Base-by-base conservation (phyloP, 2,888 invertebrate genomes). In the Caprella mutica region DNA sequence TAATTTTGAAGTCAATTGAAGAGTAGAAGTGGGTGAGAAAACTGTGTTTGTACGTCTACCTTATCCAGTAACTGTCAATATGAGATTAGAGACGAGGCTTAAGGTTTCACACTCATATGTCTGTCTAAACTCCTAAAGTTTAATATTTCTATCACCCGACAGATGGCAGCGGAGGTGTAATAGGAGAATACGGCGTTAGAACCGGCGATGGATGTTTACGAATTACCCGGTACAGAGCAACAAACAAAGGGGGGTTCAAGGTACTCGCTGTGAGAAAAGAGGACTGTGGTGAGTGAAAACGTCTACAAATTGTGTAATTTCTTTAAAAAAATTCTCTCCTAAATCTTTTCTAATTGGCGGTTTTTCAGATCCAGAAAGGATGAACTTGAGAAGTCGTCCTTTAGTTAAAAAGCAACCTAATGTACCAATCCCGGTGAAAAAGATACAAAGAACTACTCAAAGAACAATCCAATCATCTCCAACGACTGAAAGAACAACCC, bases 131-230 rank as follows among this genome's bases (percentile, higher is more conserved):
- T 35, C 2, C 35, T n/a, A n/a, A 2, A n/a, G 24, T 21, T 40
- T 21, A 39, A 6, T 6, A 39, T 6, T 39, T 3, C 2, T 39
- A 6, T 42, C 27, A 9, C 42, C 12, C 24, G n/a, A n/a, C 61
- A 59, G 59, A 44, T 21, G 52, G 14, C 21, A 55, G 59, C n/a
- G 63, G 63, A 6, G 35, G 24, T 5, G 55, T 59, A 19, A 21
- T 30, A 30, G 63, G 63, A 5, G 55, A 57, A 48, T 63, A 59
- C 30, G 63, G 63, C 8, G 55, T 55, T 48, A 38, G 63, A 23
- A 59, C 63, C 2, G 59, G 59, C 8, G 59, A 63, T 21, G 63
- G 63, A 2, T 63, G 63, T 48, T 29, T 63, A 38, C 59, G 59
- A 19, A 55, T 63, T 4, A 55, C 59, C 21, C 27, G 24, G 27